Conservation (phyloP, 2,797 vertebrate genomes). For the Arrhamphus sclerolepis region DNA sequence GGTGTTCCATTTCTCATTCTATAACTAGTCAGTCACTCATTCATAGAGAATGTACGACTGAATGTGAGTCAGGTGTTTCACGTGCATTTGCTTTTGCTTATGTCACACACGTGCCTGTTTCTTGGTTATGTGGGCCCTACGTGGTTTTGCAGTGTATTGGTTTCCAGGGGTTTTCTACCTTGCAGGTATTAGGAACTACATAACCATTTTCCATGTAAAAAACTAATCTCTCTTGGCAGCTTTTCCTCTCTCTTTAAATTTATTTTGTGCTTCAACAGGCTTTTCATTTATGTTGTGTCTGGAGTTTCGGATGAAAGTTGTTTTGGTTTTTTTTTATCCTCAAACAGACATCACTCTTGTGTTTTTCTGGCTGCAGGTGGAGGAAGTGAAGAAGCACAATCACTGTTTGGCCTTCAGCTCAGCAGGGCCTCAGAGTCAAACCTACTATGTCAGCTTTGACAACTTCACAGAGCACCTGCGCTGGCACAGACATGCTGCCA, state of each 20-base stretch:
- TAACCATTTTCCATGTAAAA: slow-evolving; percentile 3
- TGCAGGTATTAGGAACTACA: slow-evolving; percentile 7
- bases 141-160: slow-evolving; percentile 15
- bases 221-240: slow-evolving; percentile 8
- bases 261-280: background rate
- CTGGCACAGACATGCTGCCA: slow-evolving; percentile 95
- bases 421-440: slow-evolving; percentile 96
- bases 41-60: slow-evolving; percentile 24
- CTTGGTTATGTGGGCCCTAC: too few relatives aligned
- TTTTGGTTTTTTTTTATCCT: too few relatives aligned
- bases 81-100: slow-evolving; percentile 13
- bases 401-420: slow-evolving; percentile 98
- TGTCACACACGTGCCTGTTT: slow-evolving; percentile 40
- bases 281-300: slow-evolving; percentile 14
- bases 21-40: slow-evolving; percentile 44
- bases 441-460: slow-evolving; percentile 96
- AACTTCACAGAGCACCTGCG: slow-evolving; percentile 97
- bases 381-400: slow-evolving; percentile 97
- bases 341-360: slow-evolving; percentile 17
- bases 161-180: slow-evolving; percentile 28
- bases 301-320: slow-evolving; percentile 25
- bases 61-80: slow-evolving; percentile 33
- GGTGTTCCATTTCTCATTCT: slow-evolving; percentile 32
- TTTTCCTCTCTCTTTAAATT: slow-evolving; percentile 9
- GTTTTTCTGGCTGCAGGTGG: slow-evolving; percentile 83